Percentiles rank a stretch among this genome's conserved stretches.
Evolutionary conservation across 2,888 invertebrate genomes (phyloP).

Genomic region (Drosophila subsilvestris): DNA sequence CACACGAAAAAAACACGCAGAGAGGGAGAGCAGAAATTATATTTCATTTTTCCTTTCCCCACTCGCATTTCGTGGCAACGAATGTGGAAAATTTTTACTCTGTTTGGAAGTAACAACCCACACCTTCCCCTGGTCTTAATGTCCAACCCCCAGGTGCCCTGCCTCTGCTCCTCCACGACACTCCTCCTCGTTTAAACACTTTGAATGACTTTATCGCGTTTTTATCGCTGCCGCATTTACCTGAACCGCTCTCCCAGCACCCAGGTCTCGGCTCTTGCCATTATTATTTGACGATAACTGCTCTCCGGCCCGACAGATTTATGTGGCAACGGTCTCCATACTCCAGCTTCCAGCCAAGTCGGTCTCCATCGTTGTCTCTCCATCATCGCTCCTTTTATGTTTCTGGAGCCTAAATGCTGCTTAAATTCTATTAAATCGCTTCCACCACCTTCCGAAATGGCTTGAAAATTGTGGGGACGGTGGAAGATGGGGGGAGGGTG

Average conservation of each 20-base stretch:
- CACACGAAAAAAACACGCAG: slow-evolving; percentile 10
- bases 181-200: slow-evolving; percentile 55
- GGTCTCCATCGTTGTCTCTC: neutral
- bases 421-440: slow-evolving; percentile 73
- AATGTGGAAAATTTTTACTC: slow-evolving; percentile 45
- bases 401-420: slow-evolving; percentile 58
- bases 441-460: slow-evolving; percentile 45
- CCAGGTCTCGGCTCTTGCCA: slow-evolving; percentile 29
- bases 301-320: slow-evolving; percentile 64
- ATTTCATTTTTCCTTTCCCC: slow-evolving; percentile 2
- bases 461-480: slow-evolving; percentile 27
- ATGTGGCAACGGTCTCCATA: slow-evolving; percentile 45
- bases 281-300: slow-evolving; percentile 65
- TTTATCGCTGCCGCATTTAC: slow-evolving; percentile 68
- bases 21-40: neutral
- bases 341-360: too few relatives aligned
- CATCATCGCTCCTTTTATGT: neutral
- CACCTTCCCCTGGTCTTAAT: neutral
- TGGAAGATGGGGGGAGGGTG: too few relatives aligned
- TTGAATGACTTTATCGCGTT: slow-evolving; percentile 70
- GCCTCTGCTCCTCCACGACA: neutral
- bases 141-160: neutral
- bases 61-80: slow-evolving; percentile 6
- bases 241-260: slow-evolving; percentile 36
- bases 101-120: slow-evolving; percentile 29